Evolutionary conservation across 2,797 vertebrate species (phyloP), one percentile per base, ranked within the genome.

Genomic region (Chrysocyon brachyurus): DNA sequence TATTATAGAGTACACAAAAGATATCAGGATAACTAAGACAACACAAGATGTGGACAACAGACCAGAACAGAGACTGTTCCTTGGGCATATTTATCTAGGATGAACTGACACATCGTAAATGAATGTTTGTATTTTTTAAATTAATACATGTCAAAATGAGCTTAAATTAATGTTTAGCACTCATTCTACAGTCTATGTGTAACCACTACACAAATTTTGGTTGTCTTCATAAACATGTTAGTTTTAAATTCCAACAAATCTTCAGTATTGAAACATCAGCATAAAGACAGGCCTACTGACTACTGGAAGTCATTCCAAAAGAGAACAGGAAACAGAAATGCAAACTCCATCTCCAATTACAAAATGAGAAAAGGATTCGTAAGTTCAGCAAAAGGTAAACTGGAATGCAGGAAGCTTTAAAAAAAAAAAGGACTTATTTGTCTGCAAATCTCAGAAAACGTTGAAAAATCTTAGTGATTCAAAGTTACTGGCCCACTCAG

Each of bases 121-220:
- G 12, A 86, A 92, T 54, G 16, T 63, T 59, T 82, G 6, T 61
- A n/a, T 92, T 84, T 94, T 59, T 68, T n/a, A 33, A 93, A 61
- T n/a, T 77, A 52, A 90, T 36, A 0, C 9, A 49, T 57, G 66
- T 79, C 36, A 94, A 92, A 83, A 81, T 94, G 22, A 96, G 31
- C 15, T 95, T 87, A 94, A 94, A 82, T 79, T 89, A 90, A 92
- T 52, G 2, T 12, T 90, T 66, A 79, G 26, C 7, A 79, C 21
- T 87, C 17, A 36, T 73, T 93, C 1, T 2, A 95, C 49, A 93
- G 36, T 73, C n/a, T 92, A 24, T 79, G 28, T 79, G 2, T 64
- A 92, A 11, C 77, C 9, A 84, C n/a, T 89, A 33, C 5, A 87
- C 59, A 92, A 92, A 84, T 33, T 79, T 87, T 59, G 6, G 36